Base-by-base conservation (phyloP, 2,888 invertebrate species). In the Ethmia dodecea region DNA sequence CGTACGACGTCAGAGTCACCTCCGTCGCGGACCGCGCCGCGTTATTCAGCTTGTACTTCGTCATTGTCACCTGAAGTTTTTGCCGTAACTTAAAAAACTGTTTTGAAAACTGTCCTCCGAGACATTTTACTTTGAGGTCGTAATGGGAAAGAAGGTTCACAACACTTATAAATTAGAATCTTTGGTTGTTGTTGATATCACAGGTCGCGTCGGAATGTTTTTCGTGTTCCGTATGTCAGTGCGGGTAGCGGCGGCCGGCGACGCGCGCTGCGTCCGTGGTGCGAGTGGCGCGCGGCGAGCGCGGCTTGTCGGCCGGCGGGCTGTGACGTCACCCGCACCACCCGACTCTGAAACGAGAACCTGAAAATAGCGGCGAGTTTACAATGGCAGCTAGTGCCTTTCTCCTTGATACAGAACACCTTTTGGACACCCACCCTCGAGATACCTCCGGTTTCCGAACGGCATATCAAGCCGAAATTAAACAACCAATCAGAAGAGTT, bases 11-110 rank as follows among this genome's bases (percentile, higher is more conserved):
- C n/a, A 86, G 55, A 0, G 81, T 84, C 55, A 86, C 86, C 45
- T 80, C 80, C 5, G 78, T 69, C 16, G 79, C 53, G 5, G 80
- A 69, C 0, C 73, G 67, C 29, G 66, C 58, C 8, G 72, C 67
- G 49, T 86, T 84, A 57, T 84, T 88, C 52, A 89, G 52, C 53
- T 87, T 88, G 59, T 88, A 89, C 56, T 88, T 89, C 33, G 88
- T 88, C 88, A 88, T 88, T 43, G 74, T 38, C 16, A 31, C 13
- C 11, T 13, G 14, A 28, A 13, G 13, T 9, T 16, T 16, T 14
- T 14, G 13, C 1, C 12, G 9, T 11, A 10, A 30, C 27, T 57
- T 71, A 79, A 46, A 74, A 78, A 34, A 64, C 37, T n/a, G 73
- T 72, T 66, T 77, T 78, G 57, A 66, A 80, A 32, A 54, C 45